Conservation (phyloP, 2,888 invertebrate species). For the Venustoraphidia nigricollis region DNA sequence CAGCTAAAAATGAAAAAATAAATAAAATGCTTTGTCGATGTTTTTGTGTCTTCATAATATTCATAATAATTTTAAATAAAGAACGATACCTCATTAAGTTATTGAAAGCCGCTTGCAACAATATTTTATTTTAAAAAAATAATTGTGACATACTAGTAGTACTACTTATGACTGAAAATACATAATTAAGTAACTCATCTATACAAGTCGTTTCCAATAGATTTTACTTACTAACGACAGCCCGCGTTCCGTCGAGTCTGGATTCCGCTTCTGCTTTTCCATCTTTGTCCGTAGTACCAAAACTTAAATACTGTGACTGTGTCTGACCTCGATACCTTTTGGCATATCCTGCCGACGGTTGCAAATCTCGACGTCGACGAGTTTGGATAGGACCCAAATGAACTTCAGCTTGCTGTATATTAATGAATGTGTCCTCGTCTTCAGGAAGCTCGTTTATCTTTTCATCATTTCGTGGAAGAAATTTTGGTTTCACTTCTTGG, state of each 20-base stretch:
- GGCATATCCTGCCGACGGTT: conserved; percentile 16
- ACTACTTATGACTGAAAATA: neutral
- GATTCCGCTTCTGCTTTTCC: conserved; percentile 76
- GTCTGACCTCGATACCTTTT: conserved; percentile 58
- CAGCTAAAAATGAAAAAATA: conserved; percentile 37
- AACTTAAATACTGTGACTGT: conserved; percentile 68
- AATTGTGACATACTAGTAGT: no score
- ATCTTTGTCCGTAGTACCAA: conserved; percentile 29
- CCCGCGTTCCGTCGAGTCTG: conserved; percentile 50
- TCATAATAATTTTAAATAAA: no score
- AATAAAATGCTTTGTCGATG: neutral
- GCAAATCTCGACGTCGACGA: neutral
- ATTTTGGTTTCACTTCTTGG: conserved; percentile 18
- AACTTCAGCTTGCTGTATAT: no score
- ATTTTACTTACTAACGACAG: conserved; percentile 50
- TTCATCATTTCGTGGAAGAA: conserved; percentile 12
- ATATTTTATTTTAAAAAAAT: neutral
- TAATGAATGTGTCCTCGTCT: conserved; percentile 16
- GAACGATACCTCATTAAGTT: no score
- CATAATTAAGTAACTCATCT: neutral
- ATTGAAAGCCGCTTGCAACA: neutral
- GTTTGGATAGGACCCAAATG: no score
- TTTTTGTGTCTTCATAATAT: neutral
- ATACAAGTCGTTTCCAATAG: neutral
- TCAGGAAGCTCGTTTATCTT: conserved; percentile 19